Base-by-base conservation (phyloP, 2,888 invertebrate genomes). In the Ornithoptera alexandrae region DNA sequence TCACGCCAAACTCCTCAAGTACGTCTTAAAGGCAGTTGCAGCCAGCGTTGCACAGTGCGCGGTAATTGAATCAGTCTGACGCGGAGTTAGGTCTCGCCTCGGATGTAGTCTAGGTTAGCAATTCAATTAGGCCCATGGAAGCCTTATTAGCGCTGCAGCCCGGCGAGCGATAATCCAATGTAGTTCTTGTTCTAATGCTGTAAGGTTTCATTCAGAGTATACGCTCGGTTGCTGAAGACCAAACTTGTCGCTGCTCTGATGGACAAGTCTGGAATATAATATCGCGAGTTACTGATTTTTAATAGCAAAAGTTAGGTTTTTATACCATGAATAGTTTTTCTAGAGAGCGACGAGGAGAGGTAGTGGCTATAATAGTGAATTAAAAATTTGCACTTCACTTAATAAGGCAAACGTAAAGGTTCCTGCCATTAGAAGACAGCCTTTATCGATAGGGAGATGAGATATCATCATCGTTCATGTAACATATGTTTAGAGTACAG, bases 71-170 rank as follows among this genome's bases (percentile, higher is more conserved):
- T 70, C 67, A 67, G 67, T 64, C 53, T 66, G 67, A 67, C 67
- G 64, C 42, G 63, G 8, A 70, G 62, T 67, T 67, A 60, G 64
- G 50, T 66, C 70, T 58, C 62, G 22, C 15, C 68, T 24, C 50
- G 59, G 57, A 39, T 62, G 58, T 56, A 62, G 70, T 39, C 70
- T 67, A 64, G 63, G 70, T 62, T 63, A 66, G 70, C 62, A 73
- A 73, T 71, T 69, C 69, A 68, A 73, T 73, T 73, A 73, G 50
- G 62, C 18, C 62, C 58, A 64, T 39, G 67, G 72, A 71, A 71
- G 71, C 68, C 73, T 64, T 63, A 67, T 70, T 64, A 70, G 60
- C 62, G 63, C 68, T 61, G 36, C 50, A 53, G 61, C 65, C 65
- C 36, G 46, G 3, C 39, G 39, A 20, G 59, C 36, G 59, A 62